Evolutionary conservation across 2,888 invertebrate genomes (phyloP).

Genomic region (Copidosoma aretas): DNA sequence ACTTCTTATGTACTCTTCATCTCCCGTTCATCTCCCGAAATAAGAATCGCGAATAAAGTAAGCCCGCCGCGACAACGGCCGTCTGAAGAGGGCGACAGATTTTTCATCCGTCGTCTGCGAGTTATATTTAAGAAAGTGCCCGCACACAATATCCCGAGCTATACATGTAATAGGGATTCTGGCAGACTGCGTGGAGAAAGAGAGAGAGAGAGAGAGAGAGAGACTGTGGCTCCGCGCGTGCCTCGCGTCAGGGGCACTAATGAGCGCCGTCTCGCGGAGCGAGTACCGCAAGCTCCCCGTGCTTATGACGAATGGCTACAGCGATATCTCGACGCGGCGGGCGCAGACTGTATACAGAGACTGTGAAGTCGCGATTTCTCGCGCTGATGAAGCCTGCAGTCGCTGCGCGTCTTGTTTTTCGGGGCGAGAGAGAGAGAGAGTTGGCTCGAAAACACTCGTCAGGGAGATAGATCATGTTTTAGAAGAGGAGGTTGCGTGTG

Average conservation of each 20-base stretch:
- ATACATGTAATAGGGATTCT: too few species aligned
- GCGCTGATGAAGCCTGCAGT: not conserved
- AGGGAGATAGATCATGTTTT: not conserved
- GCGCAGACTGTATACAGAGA: not conserved
- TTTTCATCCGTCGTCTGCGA: constrained; percentile 20
- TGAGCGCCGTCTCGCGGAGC: constrained; percentile 45
- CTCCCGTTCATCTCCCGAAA: constrained; percentile 17
- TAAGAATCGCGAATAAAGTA: too few species aligned
- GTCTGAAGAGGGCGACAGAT: constrained; percentile 28
- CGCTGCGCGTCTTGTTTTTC: not conserved
- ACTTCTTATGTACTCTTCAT: too few species aligned
- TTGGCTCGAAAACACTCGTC: not conserved
- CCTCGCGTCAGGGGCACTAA: constrained; percentile 52
- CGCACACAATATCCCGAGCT: too few species aligned
- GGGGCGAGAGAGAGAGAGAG: too few species aligned
- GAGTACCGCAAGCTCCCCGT: constrained; percentile 20
- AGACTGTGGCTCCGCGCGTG: constrained; percentile 40
- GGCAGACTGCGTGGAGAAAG: constrained; percentile 16
- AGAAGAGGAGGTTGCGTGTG: not conserved
- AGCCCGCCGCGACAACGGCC: too few species aligned
- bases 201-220: constrained; percentile 11
- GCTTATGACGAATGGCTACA: constrained; percentile 48
- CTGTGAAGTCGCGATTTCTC: not conserved
- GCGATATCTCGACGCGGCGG: constrained; percentile 24
- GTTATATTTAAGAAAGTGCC: constrained; percentile 23